A percentile compares a stretch with the other conserved stretches of the same genome.
These are phyloP conservation scores for Neogobius melanostomus DNA, from an alignment of 2,113 vertebrate species.

Conservation along the genomic window DNA sequence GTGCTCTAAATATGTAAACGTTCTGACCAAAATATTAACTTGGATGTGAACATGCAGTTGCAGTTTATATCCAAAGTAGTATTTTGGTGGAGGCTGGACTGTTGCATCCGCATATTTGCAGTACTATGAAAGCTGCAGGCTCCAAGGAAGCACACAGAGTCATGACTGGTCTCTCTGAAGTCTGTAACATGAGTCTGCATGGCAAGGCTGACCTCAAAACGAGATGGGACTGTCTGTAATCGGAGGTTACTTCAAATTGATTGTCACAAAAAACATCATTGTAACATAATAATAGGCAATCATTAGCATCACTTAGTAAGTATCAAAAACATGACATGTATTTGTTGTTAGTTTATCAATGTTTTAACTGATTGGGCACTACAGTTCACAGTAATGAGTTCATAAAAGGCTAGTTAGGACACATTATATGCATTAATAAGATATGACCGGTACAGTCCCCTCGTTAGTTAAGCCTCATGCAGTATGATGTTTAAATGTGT, in stretches of 20 bases:
- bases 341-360: no score
- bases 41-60: neutral
- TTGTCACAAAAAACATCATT: no score
- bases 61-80: neutral
- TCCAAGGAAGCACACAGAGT: constrained; percentile 81
- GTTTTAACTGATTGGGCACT: no score
- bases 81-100: neutral
- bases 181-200: constrained; percentile 95
- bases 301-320: no score
- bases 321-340: no score
- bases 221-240: constrained; percentile 27
- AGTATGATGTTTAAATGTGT: constrained; percentile 81
- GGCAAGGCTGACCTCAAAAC: constrained; percentile 81
- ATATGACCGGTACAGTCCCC: neutral
- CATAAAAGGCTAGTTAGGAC: neutral
- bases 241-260: neutral
- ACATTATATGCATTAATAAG: neutral
- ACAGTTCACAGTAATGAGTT: neutral
- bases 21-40: neutral
- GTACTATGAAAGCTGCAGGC: constrained; percentile 21
- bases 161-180: constrained; percentile 83
- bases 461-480: constrained; percentile 91
- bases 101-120: neutral
- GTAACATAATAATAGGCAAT: no score
- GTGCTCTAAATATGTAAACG: constrained; percentile 6